Evolutionary conservation across 2,888 invertebrate species (phyloP).

Genomic region (Orchestes rusci): DNA sequence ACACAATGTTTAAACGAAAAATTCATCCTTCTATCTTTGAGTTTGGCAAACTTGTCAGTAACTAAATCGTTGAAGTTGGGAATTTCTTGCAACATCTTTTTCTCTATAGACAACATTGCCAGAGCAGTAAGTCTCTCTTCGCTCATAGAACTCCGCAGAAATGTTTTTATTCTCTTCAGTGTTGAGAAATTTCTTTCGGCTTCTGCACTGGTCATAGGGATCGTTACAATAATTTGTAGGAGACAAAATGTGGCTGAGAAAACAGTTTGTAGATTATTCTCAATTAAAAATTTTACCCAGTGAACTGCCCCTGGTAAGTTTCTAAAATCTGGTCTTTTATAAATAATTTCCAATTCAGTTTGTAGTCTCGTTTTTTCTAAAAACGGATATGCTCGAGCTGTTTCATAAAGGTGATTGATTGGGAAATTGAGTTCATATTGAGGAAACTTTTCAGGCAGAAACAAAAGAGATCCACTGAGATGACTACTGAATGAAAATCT

Average conservation of each 20-base stretch:
- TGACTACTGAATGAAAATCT: slow-evolving; percentile 9
- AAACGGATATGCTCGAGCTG: slow-evolving; percentile 18
- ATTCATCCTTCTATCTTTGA: slow-evolving; percentile 17
- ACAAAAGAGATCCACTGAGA: slow-evolving; percentile 5
- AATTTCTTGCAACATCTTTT: slow-evolving; percentile 10
- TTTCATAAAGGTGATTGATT: background rate
- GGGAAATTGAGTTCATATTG: slow-evolving; percentile 4
- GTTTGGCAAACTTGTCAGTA: slow-evolving; percentile 2
- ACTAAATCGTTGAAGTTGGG: slow-evolving; percentile 5
- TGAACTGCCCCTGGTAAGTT: slow-evolving; percentile 22
- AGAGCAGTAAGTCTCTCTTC: slow-evolving; percentile 30
- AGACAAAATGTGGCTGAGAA: slow-evolving; percentile 27
- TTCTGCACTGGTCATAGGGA: slow-evolving; percentile 31
- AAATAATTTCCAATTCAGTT: slow-evolving; percentile 29
- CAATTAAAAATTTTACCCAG: slow-evolving; percentile 22
- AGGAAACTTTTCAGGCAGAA: slow-evolving; percentile 1
- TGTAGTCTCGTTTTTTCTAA: slow-evolving; percentile 26
- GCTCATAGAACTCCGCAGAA: slow-evolving; percentile 29
- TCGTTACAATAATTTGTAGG: slow-evolving; percentile 31
- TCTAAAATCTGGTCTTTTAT: slow-evolving; percentile 27
- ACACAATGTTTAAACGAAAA: slow-evolving; percentile 8
- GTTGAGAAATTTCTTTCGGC: slow-evolving; percentile 24
- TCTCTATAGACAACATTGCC: slow-evolving; percentile 25
- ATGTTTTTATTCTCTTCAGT: slow-evolving; percentile 30
- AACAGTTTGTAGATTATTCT: slow-evolving; percentile 21